Evolutionary conservation across 2,888 invertebrate genomes (phyloP).

Genomic region (Drosophila neonasuta): DNA sequence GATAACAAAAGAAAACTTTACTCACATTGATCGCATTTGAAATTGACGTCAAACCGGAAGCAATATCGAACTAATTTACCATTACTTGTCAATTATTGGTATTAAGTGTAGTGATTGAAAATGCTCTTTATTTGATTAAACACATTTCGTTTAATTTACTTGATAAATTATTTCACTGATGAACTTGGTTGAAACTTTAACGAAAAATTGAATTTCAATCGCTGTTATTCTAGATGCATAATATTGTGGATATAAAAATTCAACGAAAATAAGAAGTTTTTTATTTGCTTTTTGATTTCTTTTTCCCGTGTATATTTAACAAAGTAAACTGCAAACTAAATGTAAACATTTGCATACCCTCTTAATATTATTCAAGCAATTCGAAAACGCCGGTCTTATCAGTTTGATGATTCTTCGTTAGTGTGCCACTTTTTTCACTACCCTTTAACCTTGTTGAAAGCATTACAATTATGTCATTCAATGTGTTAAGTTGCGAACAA

Average conservation of each 20-base stretch:
- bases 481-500: background rate
- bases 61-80: background rate
- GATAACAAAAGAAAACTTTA: constrained; percentile 5
- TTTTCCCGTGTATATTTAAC: background rate
- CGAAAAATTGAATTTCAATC: background rate
- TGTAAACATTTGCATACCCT: background rate
- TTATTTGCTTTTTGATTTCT: background rate
- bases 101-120: background rate
- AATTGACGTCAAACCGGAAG: constrained; percentile 20
- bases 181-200: background rate
- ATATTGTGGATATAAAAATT: background rate
- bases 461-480: background rate
- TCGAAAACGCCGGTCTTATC: constrained; percentile 15
- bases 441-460: background rate
- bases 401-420: background rate
- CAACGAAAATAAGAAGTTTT: background rate
- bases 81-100: background rate
- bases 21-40: background rate
- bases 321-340: background rate
- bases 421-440: constrained; percentile 3
- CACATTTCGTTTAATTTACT: too few species aligned
- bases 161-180: too few species aligned
- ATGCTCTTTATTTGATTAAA: background rate
- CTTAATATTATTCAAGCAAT: background rate
- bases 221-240: background rate